Evolutionary conservation across 2,888 invertebrate genomes (phyloP).

Genomic region (Pollenia labialis): DNA sequence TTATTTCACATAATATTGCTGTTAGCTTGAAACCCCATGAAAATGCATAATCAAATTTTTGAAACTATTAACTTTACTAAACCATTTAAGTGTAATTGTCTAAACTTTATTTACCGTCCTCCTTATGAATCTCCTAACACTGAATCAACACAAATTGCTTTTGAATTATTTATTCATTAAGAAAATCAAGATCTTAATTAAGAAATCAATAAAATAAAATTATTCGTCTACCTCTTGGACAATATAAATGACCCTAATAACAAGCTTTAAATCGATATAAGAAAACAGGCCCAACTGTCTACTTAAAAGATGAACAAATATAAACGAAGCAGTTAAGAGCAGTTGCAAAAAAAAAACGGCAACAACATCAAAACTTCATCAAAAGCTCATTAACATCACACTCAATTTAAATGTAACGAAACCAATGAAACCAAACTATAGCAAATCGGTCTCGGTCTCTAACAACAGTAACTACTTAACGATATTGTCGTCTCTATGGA

Average conservation of each 20-base stretch:
- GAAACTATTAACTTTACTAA: not conserved
- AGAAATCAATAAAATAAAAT: slow-evolving; percentile 56
- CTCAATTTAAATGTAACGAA: slow-evolving; percentile 72
- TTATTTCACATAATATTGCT: no score
- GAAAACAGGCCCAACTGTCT: slow-evolving; percentile 24
- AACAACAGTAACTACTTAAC: slow-evolving; percentile 54
- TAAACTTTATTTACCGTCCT: not conserved
- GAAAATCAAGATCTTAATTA: slow-evolving; percentile 65
- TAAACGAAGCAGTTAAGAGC: slow-evolving; percentile 10
- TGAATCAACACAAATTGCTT: slow-evolving; percentile 34
- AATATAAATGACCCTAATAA: slow-evolving; percentile 53
- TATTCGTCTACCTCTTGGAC: slow-evolving; percentile 16
- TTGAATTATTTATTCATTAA: slow-evolving; percentile 55
- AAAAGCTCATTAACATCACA: slow-evolving; percentile 73
- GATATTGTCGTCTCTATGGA: slow-evolving; percentile 37
- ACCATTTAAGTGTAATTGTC: slow-evolving; percentile 8
- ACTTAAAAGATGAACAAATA: slow-evolving; percentile 38
- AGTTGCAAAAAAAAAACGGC: slow-evolving; percentile 42
- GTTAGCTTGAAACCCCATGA: not conserved
- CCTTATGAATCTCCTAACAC: not conserved
- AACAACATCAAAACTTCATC: slow-evolving; percentile 73
- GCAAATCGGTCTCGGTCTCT: slow-evolving; percentile 45
- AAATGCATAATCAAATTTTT: slow-evolving; percentile 9
- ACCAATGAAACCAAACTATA: slow-evolving; percentile 39
- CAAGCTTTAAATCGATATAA: slow-evolving; percentile 34